These are phyloP conservation scores for Heliconius aoede DNA, from an alignment of 2,888 invertebrate species.

Conservation along the genomic window DNA sequence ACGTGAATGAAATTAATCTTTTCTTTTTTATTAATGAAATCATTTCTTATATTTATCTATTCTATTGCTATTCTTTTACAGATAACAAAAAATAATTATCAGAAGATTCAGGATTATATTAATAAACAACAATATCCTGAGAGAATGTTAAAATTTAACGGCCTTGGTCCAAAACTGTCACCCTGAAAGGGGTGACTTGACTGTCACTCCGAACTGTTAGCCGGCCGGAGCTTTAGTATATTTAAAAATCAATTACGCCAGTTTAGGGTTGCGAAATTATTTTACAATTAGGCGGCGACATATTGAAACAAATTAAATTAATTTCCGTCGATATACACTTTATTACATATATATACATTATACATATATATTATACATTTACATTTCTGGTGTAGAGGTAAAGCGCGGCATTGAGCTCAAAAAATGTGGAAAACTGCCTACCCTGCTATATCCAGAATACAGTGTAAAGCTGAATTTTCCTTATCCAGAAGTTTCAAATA, in stretches of 20 bases:
- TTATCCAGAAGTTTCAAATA: too few species aligned
- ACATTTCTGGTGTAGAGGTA: too few species aligned
- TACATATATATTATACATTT: neutral
- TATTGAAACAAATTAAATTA: neutral
- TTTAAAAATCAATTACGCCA: slow-evolving; percentile 8
- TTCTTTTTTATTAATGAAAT: too few species aligned
- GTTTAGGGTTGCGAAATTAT: neutral
- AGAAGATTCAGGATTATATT: neutral
- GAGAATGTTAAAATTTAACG: neutral
- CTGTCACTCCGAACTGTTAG: slow-evolving; percentile 8
- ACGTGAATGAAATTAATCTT: too few species aligned
- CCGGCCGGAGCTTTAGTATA: neutral
- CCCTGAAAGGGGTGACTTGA: neutral
- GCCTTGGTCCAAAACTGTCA: neutral
- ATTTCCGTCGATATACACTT: neutral
- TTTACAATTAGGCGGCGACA: neutral
- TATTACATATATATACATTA: neutral
- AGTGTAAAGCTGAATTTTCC: too few species aligned
- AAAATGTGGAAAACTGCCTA: too few species aligned
- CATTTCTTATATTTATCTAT: too few species aligned
- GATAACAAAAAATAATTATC: neutral
- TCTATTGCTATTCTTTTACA: neutral
- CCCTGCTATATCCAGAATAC: too few species aligned
- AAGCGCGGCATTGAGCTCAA: too few species aligned
- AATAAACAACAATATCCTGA: neutral